Evolutionary conservation across 2,797 vertebrate genomes (phyloP).

Genomic region (Agapornis canus): DNA sequence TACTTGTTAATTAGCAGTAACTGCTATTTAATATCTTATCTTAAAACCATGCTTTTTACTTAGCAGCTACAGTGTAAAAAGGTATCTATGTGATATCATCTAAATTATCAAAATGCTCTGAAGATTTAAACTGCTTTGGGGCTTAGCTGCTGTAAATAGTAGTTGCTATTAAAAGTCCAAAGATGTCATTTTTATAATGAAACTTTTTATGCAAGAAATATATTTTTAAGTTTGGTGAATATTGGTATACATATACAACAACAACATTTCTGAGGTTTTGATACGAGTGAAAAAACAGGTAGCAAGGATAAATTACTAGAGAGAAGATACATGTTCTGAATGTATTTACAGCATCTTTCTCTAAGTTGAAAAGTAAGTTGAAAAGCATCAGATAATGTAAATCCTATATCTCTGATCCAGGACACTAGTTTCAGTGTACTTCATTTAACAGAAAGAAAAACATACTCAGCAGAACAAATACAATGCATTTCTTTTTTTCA

Average conservation of each 20-base stretch:
- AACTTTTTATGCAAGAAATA: neutral
- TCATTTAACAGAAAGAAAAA: neutral
- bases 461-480: neutral
- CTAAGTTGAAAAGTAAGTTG: neutral
- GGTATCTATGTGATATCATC: neutral
- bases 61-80: neutral
- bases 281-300: neutral
- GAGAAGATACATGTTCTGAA: neutral
- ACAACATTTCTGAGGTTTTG: neutral
- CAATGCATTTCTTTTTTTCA: neutral
- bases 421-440: neutral
- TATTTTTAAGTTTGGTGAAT: neutral
- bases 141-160: neutral
- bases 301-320: neutral
- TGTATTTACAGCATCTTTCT: neutral
- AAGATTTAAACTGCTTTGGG: neutral
- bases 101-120: neutral
- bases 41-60: neutral
- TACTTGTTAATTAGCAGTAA: neutral
- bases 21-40: neutral
- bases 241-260: rapidly evolving
- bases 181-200: neutral
- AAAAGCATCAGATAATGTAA: neutral
- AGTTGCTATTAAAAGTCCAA: neutral
- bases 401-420: neutral